phyloP scores from a whole-genome alignment of 2,888 invertebrate genomes.

The Euplexia lucipara region DNA sequence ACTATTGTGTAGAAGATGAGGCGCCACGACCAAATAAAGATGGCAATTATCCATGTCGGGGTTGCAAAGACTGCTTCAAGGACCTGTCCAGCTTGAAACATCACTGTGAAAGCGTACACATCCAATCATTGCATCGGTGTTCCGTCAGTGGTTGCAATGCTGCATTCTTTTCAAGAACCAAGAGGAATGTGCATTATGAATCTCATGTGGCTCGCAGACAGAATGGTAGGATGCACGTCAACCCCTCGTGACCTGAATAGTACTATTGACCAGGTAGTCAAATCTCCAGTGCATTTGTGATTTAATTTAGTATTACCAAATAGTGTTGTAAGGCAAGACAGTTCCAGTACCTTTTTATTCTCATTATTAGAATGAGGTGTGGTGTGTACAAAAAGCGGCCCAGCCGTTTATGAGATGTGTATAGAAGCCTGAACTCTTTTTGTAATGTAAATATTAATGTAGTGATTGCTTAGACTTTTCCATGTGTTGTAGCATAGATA shows the following conservation, averaged over 20 bases:
- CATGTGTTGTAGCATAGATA: conserved; percentile 59
- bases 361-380: conserved; percentile 57
- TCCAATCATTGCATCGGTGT: conserved; percentile 93
- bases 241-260: conserved; percentile 80
- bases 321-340: conserved; percentile 69
- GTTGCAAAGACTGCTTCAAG: conserved; percentile 92
- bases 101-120: conserved; percentile 93
- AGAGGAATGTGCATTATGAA: conserved; percentile 94
- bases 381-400: conserved; percentile 30
- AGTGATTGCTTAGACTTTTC: conserved; percentile 53
- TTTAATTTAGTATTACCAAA: conserved; percentile 84
- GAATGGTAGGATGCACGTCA: conserved; percentile 78
- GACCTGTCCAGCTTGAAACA: conserved; percentile 92
- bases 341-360: conserved; percentile 79
- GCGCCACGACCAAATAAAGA: conserved; percentile 92
- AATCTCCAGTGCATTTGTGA: conserved; percentile 86
- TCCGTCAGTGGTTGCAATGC: conserved; percentile 94
- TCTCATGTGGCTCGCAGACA: conserved; percentile 90
- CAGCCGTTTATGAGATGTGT: conserved; percentile 18
- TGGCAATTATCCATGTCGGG: conserved; percentile 93
- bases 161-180: conserved; percentile 95
- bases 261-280: conserved; percentile 52
- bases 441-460: conserved; percentile 54
- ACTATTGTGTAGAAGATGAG: conserved; percentile 93
- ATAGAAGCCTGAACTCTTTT: conserved; percentile 20